Evolutionary conservation across 2,797 vertebrate genomes (phyloP).

Genomic region (Chromis chromis): DNA sequence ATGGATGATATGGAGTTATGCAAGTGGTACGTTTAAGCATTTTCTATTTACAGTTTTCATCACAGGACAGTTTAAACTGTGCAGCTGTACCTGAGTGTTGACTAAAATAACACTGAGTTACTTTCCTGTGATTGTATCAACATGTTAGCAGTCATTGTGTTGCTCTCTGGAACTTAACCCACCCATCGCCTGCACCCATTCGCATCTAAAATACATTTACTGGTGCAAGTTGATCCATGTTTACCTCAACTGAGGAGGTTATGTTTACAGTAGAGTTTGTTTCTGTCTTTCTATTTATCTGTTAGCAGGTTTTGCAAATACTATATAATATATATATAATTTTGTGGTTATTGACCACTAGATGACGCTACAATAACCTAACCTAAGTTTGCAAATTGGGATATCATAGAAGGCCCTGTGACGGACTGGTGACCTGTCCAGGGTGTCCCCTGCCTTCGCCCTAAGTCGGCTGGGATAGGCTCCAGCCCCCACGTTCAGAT

Average conservation of each 20-base stretch:
- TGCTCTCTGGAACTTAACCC: slow-evolving; percentile 19
- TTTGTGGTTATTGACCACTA: too few species aligned
- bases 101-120: not conserved
- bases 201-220: not conserved
- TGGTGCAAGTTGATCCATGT: not conserved
- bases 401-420: too few species aligned
- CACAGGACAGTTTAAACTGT: not conserved
- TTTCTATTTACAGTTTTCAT: slow-evolving; percentile 13
- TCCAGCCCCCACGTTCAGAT: too few species aligned
- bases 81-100: not conserved
- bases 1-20: too few species aligned
- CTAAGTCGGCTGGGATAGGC: too few species aligned
- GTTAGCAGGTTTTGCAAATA: too few species aligned
- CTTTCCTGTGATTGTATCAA: slow-evolving; percentile 55
- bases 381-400: too few species aligned
- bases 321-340: too few species aligned
- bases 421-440: too few species aligned
- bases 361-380: too few species aligned
- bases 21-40: not conserved
- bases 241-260: not conserved
- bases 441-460: too few species aligned
- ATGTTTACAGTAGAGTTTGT: not conserved
- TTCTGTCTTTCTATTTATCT: too few species aligned
- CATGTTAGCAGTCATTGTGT: slow-evolving; percentile 30
- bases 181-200: not conserved